Evolutionary conservation across 2,888 invertebrate species (phyloP), one percentile per base, ranked within the genome.

Genomic region (Xestia rhomboidea): DNA sequence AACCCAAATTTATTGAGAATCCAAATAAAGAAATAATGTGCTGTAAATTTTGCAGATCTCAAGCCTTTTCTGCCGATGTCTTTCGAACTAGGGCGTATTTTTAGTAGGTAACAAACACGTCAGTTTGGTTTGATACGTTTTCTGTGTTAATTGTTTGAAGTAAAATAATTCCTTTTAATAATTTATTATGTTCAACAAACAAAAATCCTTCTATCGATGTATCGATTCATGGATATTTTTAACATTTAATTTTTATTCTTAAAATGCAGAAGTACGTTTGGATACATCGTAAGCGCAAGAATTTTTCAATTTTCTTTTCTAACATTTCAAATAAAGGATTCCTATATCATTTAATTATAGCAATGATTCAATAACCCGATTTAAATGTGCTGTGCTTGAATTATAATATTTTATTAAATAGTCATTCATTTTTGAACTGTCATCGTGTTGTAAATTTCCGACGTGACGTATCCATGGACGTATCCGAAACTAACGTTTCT

Each of bases 401-500:
- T 41, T 18, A 34, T 8, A 24, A 38, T 44, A 41, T 54, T 62
- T 6, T 10, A 41, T 10, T 10, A 41, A 7, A 38, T 10, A 41
- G 3, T 44, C 27, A 15, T 30, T 27, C 15, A 54, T 46, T 73
- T 79, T 49, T n/a, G 38, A 75, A 73, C 34, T 54, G 68, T 57
- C 81, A 54, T 54, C 63, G 57, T 10, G 18, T 51, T 7, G 13
- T 15, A 4, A 24, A 51, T 49, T 57, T 79, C 24, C 38, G n/a
- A 18, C 51, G 67, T 44, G 34, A 18, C 51, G 67, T 75, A n/a
- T n/a, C n/a, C n/a, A n/a, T n/a, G n/a, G n/a, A n/a, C n/a, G 79
- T 92, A 93, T 93, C 92, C 93, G 90, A 93, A 91, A 79, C 51
- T 71, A 67, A 76, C 3, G 80, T 79, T 93, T 94, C 94, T 94